Base-by-base conservation (phyloP, 30 jellyfish, hydroid and myxozoan genomes). In the Hydractinia symbiolongicarpus region DNA sequence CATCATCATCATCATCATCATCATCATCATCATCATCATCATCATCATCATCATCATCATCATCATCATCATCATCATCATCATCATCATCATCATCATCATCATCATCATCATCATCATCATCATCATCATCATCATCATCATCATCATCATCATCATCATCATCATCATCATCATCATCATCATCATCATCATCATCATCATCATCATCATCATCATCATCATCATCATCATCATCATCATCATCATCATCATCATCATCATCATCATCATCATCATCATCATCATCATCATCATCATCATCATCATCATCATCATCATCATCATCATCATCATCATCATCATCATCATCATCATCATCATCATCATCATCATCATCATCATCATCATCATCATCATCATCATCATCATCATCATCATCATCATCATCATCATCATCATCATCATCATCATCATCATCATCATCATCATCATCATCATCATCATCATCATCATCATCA, bases 121-220 rank as follows among this genome's bases (percentile, higher is more conserved):
- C 78, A 68, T 68, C 78, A 68, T 19, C 78, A 68, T 68, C 78
- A 68, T 68, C 78, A 68, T 1, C 78, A 68, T 68, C 78, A 68
- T 68, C 78, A 68, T 68, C 78, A 68, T 68, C 78, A 68, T 68
- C 78, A 68, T 68, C 78, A 68, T 68, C 78, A 68, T 68, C 78
- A 68, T 68, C 78, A 68, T 68, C 78, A 68, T 68, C 78, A 68
- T 68, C 78, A 68, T 68, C 78, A 68, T 68, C 78, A 68, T 68
- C 78, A 68, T 68, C 78, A 19, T 68, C 49, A 68, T 68, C 78
- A 68, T 68, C 49, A 68, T 68, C 78, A 68, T 68, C 78, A 19
- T 68, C 49, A 68, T 68, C 78, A 68, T 68, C 49, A 68, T 68
- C 4, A 68, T 4, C 78, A 68, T 68, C 49, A n/a, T n/a, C n/a